phyloP scores from a whole-genome alignment of 2,888 invertebrate genomes.

The Aleiodes leptofemur region DNA sequence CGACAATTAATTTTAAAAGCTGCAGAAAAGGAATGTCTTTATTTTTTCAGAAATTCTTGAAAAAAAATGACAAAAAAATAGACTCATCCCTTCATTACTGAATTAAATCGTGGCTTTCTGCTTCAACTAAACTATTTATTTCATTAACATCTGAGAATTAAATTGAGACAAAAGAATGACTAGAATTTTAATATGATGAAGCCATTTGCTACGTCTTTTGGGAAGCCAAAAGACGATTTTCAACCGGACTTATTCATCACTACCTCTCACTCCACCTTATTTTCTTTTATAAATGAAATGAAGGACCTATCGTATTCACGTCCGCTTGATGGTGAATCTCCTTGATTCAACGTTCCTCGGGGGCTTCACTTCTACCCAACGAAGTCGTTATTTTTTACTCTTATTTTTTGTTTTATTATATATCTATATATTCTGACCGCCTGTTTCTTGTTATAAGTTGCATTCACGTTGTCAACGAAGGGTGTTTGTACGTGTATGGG shows the following conservation, averaged over 20 bases:
- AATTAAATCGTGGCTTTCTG: background rate
- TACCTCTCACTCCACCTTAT: constrained; percentile 61
- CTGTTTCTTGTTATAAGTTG: constrained; percentile 31
- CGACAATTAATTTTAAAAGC: too few relatives aligned
- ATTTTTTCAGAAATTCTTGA: too few relatives aligned
- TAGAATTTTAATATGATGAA: constrained; percentile 38
- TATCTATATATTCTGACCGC: constrained; percentile 37
- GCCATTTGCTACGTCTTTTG: constrained; percentile 33
- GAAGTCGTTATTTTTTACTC: constrained; percentile 20
- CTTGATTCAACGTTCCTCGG: constrained; percentile 37
- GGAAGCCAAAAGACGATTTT: constrained; percentile 54
- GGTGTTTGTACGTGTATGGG: constrained; percentile 32
- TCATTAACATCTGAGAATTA: background rate
- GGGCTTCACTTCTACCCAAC: constrained; percentile 46
- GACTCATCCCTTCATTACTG: background rate
- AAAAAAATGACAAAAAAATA: too few relatives aligned
- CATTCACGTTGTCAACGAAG: constrained; percentile 39
- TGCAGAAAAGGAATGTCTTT: too few relatives aligned
- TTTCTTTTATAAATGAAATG: constrained; percentile 36
- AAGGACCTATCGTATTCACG: constrained; percentile 52
- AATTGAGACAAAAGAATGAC: constrained; percentile 21
- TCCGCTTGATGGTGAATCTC: constrained; percentile 54
- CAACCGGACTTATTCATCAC: constrained; percentile 71
- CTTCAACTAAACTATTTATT: too few relatives aligned
- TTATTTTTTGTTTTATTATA: constrained; percentile 28